Evolutionary conservation across 2,113 vertebrate species (phyloP).

Genomic region (Chloropsis cyanopogon): DNA sequence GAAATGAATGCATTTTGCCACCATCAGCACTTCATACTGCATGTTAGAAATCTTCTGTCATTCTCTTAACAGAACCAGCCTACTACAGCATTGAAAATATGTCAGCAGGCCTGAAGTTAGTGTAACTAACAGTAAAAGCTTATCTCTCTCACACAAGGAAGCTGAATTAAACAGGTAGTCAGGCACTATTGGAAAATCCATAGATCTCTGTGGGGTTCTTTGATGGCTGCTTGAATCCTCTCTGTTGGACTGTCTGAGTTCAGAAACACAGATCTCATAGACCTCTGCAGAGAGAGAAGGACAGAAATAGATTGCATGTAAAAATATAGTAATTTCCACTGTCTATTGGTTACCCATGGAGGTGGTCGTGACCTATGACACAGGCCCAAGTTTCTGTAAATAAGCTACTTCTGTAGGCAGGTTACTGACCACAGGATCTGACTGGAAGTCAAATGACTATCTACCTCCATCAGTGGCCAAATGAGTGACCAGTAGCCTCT

Average conservation of each 20-base stretch:
- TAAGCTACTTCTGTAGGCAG: background rate
- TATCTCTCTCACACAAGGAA: background rate
- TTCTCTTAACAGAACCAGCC: background rate
- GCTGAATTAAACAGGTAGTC: background rate
- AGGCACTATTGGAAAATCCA: background rate
- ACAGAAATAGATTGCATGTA: background rate
- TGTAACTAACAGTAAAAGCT: background rate
- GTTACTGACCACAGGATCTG: background rate
- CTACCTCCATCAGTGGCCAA: background rate
- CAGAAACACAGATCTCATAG: background rate
- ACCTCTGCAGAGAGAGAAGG: background rate
- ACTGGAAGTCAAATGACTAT: background rate
- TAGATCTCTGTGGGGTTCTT: background rate
- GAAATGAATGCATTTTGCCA: background rate
- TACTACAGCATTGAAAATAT: background rate
- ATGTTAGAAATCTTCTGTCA: background rate
- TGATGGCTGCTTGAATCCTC: background rate
- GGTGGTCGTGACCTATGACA: background rate
- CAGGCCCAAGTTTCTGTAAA: background rate
- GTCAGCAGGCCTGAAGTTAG: background rate
- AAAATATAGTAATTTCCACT: background rate
- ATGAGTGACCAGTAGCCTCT: background rate
- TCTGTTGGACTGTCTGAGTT: background rate
- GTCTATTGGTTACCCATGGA: background rate
- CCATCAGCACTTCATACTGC: background rate